Evolutionary conservation across 2,113 vertebrate genomes (phyloP), one percentile per base, ranked within the genome.

Genomic region (Gavia stellata): DNA sequence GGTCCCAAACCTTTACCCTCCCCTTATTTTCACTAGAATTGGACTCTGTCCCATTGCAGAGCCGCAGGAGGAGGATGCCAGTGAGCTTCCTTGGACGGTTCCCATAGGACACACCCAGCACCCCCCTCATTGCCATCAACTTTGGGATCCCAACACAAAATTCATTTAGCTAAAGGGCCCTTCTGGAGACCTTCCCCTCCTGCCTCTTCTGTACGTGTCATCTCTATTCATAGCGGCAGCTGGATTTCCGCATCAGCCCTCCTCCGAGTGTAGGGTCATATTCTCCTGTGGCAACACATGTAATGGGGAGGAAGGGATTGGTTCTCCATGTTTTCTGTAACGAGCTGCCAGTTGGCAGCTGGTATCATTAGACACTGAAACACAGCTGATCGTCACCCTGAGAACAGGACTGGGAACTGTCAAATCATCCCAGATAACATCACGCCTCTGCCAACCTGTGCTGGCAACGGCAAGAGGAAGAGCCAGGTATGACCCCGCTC

Each of bases 251-350:
- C 21, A 18, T 3, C 19, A 50, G 21, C n/a, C 34, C 47, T 44
- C 12, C 34, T 31, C 31, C 1, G 0, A 1, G 14, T 1, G 3
- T 1, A 28, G 81, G 26, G 7, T 33, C 34, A 2, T 31, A 3
- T 7, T 77, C 29, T 36, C 47, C 7, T 9, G 6, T 10, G 53
- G 62, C 36, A 53, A 21, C 25, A 50, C 13, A 0, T 2, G 23
- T 34, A n/a, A 56, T 0, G 2, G 31, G 29, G 24, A 38, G 23
- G 17, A 45, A 34, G 20, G 29, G 14, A 9, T 14, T 33, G 14
- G 21, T 68, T 85, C 79, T 68, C 44, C 3, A 0, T 6, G 6
- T 47, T 72, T 72, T 65, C 58, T 44, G 56, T 8, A 21, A 31
- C 0, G 3, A 55, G 24, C 28, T 66, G 33, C 31, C 67, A 26